Evolutionary conservation across 2,888 invertebrate species (phyloP), one percentile per base, ranked within the genome.

Genomic region (Apamea crenata): DNA sequence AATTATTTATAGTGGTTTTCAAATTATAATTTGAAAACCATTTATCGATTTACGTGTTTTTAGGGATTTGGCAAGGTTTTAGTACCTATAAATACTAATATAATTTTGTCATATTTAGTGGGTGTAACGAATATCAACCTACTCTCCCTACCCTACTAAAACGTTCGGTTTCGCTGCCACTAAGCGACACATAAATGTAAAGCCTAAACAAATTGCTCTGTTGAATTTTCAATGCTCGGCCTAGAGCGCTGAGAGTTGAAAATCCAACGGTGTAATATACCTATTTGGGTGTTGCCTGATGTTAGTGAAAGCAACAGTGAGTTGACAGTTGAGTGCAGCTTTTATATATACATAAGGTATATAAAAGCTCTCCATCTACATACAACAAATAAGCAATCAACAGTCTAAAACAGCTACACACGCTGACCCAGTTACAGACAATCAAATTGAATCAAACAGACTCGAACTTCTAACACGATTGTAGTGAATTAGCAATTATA

Each of bases 401-500:
- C 44, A 66, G 0, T 61, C 50, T 69, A 53, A 74, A 70, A 86
- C 47, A 73, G 66, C 69, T 66, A 78, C 80, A 76, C 40, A 75
- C 50, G 36, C 75, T 73, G 80, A 73, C 86, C 80, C 74, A 80
- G 61, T 86, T 82, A 29, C 36, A 18, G 16, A 78, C 72, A 75
- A 68, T 80, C 70, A 87, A 77, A 70, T 77, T 69, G 87, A 75
- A 67, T 86, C 75, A 70, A 82, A 87, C 61, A 59, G 68, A 82
- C 77, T 82, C 66, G 32, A 84, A 84, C 77, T 83, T 63, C 67
- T 85, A 86, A 84, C 84, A 56, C 44, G 44, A 77, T 84, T 84
- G 86, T 71, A 14, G 16, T 36, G 77, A 84, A 84, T 84, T 84
- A 86, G 83, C 83, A 84, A 86, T 84, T 84, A 82, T 84, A 84